Evolutionary conservation across 1,140 invertebrate species (phyloP).

Genomic region (Leptonema lineaticorne): DNA sequence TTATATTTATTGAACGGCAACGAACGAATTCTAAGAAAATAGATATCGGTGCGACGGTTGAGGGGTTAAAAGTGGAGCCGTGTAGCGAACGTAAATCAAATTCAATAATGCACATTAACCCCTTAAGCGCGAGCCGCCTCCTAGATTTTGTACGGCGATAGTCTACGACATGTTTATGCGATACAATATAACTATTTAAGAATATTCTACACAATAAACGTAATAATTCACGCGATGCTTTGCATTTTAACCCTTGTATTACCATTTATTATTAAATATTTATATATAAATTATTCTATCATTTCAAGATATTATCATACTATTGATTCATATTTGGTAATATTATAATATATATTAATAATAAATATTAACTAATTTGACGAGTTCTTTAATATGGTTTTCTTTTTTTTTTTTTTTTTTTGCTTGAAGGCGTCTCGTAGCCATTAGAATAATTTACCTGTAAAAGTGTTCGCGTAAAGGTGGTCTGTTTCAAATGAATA

Average conservation of each 20-base stretch:
- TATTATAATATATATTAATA: too few relatives aligned
- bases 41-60: neutral
- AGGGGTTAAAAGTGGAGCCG: neutral
- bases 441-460: neutral
- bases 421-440: too few relatives aligned
- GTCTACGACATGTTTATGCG: neutral
- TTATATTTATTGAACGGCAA: slow-evolving; percentile 35
- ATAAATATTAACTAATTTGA: too few relatives aligned
- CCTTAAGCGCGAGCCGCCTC: neutral
- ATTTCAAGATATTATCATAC: too few relatives aligned
- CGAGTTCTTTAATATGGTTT: too few relatives aligned
- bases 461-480: neutral
- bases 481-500: neutral
- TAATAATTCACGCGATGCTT: too few relatives aligned
- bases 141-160: neutral
- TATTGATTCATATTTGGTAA: too few relatives aligned
- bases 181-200: neutral
- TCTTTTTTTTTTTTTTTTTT: too few relatives aligned
- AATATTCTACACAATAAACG: slow-evolving; percentile 2
- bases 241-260: too few relatives aligned
- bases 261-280: too few relatives aligned
- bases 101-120: slow-evolving; percentile 17
- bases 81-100: neutral
- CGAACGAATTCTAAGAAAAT: neutral
- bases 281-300: too few relatives aligned